phyloP scores from a whole-genome alignment of 2,888 invertebrate species.

The Eucriotettix oculatus region DNA sequence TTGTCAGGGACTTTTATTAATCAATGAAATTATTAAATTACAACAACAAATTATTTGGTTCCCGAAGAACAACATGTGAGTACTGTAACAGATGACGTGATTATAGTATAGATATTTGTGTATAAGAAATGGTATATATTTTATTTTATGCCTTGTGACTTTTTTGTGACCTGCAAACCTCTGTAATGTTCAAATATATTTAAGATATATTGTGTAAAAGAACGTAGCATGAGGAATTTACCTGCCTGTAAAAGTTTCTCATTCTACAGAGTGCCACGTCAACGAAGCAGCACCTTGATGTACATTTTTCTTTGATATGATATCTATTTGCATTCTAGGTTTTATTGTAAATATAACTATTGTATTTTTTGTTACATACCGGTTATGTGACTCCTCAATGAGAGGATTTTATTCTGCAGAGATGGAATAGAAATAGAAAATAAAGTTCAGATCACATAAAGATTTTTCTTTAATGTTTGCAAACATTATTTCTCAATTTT shows the following conservation, averaged over 20 bases:
- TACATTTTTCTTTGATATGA: neutral
- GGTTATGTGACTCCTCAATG: conserved; percentile 12
- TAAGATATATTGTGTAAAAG: neutral
- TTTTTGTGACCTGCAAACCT: conserved; percentile 1
- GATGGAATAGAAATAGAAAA: conserved; percentile 12
- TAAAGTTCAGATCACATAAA: conserved; percentile 11
- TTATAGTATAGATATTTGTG: too few species aligned
- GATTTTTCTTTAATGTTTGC: neutral
- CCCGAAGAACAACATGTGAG: too few species aligned
- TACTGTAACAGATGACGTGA: too few species aligned
- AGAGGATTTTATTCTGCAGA: conserved; percentile 13
- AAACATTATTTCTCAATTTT: neutral
- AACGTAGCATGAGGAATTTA: neutral
- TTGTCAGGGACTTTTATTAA: conserved; percentile 6
- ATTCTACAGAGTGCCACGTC: conserved; percentile 3
- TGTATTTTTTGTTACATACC: conserved; percentile 9
- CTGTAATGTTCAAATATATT: conserved; percentile 1
- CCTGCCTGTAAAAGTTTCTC: conserved; percentile 4
- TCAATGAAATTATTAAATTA: too few species aligned
- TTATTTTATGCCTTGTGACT: conserved; percentile 4
- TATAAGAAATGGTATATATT: neutral
- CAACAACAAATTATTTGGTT: too few species aligned
- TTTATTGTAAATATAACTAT: conserved; percentile 12
- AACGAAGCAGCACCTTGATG: conserved; percentile 6
- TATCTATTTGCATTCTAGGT: conserved; percentile 8